phyloP scores from a whole-genome alignment of 2,113 vertebrate species.

The Amblyopsis rosae region DNA sequence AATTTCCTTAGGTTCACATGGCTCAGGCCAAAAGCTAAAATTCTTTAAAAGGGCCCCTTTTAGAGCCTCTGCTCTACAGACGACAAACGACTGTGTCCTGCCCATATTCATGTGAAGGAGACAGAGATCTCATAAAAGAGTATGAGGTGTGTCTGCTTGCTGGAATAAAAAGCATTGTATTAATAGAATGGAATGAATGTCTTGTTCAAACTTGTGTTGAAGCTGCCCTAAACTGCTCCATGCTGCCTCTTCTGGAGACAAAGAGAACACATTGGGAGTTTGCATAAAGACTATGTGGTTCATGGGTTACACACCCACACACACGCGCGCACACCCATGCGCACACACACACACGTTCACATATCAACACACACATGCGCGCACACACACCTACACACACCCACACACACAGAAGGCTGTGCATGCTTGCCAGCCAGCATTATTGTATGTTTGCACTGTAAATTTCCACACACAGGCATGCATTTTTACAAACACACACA shows the following conservation, averaged over 20 bases:
- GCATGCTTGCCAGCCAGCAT: too few species aligned
- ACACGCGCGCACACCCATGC: background rate
- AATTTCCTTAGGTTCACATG: slow-evolving; percentile 70
- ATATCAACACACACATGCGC: slow-evolving; percentile 5
- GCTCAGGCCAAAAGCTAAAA: slow-evolving; percentile 44
- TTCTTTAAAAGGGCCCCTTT: slow-evolving; percentile 18
- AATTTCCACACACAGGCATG: background rate
- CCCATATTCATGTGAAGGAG: slow-evolving; percentile 5
- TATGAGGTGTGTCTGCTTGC: slow-evolving; percentile 27
- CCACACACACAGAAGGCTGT: background rate
- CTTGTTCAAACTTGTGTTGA: slow-evolving; percentile 63
- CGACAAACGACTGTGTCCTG: slow-evolving; percentile 12
- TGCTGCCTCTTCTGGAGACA: slow-evolving; percentile 62
- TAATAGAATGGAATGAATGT: slow-evolving; percentile 65
- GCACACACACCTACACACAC: background rate
- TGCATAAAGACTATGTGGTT: slow-evolving; percentile 12
- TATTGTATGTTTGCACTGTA: too few species aligned
- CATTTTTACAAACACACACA: slow-evolving; percentile 5
- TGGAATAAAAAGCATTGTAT: slow-evolving; percentile 55
- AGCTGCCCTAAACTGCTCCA: slow-evolving; percentile 25
- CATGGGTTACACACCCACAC: background rate
- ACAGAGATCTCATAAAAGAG: slow-evolving; percentile 16
- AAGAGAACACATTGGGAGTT: slow-evolving; percentile 18
- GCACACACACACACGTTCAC: background rate
- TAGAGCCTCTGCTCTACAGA: slow-evolving; percentile 12